These are phyloP conservation scores for Mythimna pallens DNA, from an alignment of 2,888 invertebrate species.

Conservation along the genomic window DNA sequence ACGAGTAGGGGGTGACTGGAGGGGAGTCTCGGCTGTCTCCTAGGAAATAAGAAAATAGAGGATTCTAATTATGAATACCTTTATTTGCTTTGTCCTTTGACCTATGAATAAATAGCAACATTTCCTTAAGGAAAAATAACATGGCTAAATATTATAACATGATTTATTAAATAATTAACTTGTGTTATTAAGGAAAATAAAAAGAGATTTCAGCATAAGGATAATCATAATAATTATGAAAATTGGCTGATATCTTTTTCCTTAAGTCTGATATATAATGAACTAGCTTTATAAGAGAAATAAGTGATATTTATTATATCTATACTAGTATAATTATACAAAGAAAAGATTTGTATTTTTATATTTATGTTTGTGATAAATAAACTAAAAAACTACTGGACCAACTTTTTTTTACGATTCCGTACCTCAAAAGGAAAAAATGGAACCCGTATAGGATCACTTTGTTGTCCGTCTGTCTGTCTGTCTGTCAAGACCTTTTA, in stretches of 20 bases:
- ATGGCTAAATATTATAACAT: too few relatives aligned
- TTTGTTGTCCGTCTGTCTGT: too few relatives aligned
- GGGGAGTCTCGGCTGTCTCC: conserved; percentile 83
- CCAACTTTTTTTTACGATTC: too few relatives aligned
- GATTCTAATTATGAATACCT: not conserved
- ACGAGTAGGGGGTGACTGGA: conserved; percentile 81
- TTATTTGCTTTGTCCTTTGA: not conserved
- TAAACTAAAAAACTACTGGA: too few relatives aligned
- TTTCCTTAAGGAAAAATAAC: conserved; percentile 4
- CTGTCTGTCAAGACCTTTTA: too few relatives aligned
- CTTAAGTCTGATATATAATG: not conserved
- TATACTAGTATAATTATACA: too few relatives aligned
- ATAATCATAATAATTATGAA: conserved; percentile 17
- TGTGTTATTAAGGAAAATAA: conserved; percentile 4
- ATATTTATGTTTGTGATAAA: too few relatives aligned
- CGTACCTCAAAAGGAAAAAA: too few relatives aligned
- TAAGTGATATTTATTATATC: too few relatives aligned
- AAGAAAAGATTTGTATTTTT: too few relatives aligned
- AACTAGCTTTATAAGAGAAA: too few relatives aligned
- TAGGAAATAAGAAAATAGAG: conserved; percentile 50
- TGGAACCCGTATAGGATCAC: too few relatives aligned
- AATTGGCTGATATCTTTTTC: not conserved
- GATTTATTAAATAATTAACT: not conserved
- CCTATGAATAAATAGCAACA: not conserved
- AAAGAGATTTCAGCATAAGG: not conserved